Percentiles rank a stretch among this genome's conserved stretches.
Evolutionary conservation across 2,797 vertebrate genomes (phyloP).

Genomic region (Agapornis canus): DNA sequence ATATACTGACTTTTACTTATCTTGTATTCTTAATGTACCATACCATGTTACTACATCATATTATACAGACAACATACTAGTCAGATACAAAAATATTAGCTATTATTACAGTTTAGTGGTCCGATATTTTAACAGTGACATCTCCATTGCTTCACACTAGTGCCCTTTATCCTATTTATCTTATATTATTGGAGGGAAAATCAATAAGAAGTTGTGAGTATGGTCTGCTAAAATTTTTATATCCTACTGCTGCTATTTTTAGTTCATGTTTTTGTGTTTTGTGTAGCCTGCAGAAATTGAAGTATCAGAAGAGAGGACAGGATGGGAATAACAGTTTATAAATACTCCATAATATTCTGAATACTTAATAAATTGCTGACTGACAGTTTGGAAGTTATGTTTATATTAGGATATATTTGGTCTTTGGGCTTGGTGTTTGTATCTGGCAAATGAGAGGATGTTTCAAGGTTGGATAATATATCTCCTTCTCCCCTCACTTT

Average conservation of each 20-base stretch:
- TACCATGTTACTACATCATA: background rate
- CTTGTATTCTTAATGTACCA: background rate
- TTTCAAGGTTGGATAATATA: background rate
- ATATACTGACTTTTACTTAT: background rate
- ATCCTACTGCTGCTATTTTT: background rate
- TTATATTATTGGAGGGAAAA: background rate
- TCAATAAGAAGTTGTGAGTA: background rate
- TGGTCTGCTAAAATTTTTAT: background rate
- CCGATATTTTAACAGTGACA: background rate
- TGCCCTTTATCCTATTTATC: background rate
- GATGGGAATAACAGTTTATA: background rate
- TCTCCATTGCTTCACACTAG: background rate
- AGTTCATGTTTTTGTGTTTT: background rate
- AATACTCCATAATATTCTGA: background rate
- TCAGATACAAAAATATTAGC: background rate
- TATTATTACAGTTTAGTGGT: background rate
- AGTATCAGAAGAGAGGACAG: background rate
- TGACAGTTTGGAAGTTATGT: background rate
- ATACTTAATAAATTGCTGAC: background rate
- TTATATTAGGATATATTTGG: background rate
- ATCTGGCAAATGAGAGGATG: background rate
- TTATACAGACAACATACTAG: background rate
- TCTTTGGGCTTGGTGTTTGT: background rate
- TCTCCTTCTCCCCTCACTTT: accelerated
- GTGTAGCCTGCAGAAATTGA: background rate